phyloP scores from a whole-genome alignment of 2,888 invertebrate genomes.

The Strigamia transsilvanica region DNA sequence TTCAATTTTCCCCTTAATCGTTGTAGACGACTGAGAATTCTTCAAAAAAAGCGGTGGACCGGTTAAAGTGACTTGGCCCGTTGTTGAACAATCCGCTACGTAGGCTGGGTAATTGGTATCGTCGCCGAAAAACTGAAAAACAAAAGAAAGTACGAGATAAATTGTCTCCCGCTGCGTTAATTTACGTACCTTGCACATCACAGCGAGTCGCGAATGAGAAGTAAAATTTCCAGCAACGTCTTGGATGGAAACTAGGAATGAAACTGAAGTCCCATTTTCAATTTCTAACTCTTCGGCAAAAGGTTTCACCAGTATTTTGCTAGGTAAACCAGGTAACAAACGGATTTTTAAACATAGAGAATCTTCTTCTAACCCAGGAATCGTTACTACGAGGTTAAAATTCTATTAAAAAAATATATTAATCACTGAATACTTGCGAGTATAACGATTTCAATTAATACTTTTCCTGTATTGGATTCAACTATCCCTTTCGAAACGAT shows the following conservation, averaged over 20 bases:
- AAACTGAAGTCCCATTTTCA: constrained; percentile 54
- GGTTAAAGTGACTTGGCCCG: constrained; percentile 60
- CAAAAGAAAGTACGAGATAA: background rate
- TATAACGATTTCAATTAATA: background rate
- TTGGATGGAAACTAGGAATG: constrained; percentile 51
- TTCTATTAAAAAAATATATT: constrained; percentile 59
- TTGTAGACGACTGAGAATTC: constrained; percentile 59
- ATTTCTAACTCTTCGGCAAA: constrained; percentile 51
- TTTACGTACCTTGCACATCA: constrained; percentile 53
- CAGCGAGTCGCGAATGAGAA: constrained; percentile 50
- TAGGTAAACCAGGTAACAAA: constrained; percentile 60
- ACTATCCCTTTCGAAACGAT: constrained; percentile 61
- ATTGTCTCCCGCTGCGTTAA: background rate
- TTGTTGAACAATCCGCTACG: constrained; percentile 60
- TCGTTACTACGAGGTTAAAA: constrained; percentile 61
- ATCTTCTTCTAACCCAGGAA: constrained; percentile 61
- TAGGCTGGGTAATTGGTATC: constrained; percentile 60
- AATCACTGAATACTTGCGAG: too few species aligned
- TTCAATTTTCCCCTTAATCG: constrained; percentile 60
- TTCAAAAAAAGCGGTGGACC: constrained; percentile 61
- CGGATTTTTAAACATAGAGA: constrained; percentile 62
- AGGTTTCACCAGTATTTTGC: constrained; percentile 51
- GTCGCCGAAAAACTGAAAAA: constrained; percentile 60
- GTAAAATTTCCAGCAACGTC: constrained; percentile 55
- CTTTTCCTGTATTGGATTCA: constrained; percentile 61